phyloP scores from a whole-genome alignment of 2,113 vertebrate species.

The Nothoprocta perdicaria region DNA sequence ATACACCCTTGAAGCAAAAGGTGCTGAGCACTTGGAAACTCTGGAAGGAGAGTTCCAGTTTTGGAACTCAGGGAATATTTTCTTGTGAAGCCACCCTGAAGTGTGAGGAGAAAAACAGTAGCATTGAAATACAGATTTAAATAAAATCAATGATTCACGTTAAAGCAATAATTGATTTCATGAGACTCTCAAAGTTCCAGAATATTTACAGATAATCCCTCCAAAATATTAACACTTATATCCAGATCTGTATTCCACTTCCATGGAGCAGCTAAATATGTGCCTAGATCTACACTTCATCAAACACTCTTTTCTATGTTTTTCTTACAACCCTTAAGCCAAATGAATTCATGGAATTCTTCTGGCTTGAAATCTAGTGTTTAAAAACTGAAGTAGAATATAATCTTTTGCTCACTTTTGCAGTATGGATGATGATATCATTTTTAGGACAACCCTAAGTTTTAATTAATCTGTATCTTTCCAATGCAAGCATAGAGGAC shows the following conservation, averaged over 20 bases:
- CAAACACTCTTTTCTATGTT: not conserved
- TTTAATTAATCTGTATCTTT: not conserved
- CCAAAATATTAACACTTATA: not conserved
- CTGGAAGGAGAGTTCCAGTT: constrained; percentile 95
- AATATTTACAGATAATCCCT: not conserved
- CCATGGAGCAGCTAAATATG: not conserved
- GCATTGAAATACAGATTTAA: not conserved
- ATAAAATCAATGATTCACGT: not conserved
- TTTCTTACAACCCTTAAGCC: not conserved
- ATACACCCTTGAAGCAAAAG: constrained; percentile 90
- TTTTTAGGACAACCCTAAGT: not conserved
- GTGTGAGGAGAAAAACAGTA: constrained; percentile 26
- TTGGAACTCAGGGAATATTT: constrained; percentile 98
- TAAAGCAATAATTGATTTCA: not conserved
- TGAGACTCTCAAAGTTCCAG: fast-evolving
- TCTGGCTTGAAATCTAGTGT: not conserved
- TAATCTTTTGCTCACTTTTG: not conserved
- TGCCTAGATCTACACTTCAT: not conserved
- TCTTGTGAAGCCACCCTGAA: constrained; percentile 95
- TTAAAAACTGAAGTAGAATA: not conserved
- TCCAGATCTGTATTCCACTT: not conserved
- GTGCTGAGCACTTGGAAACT: constrained; percentile 95
- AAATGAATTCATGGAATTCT: not conserved
- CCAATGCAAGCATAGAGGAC: not conserved
- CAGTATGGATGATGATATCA: not conserved